Base-by-base conservation (phyloP, 2,888 invertebrate species). In the Temnothorax unifasciatus region DNA sequence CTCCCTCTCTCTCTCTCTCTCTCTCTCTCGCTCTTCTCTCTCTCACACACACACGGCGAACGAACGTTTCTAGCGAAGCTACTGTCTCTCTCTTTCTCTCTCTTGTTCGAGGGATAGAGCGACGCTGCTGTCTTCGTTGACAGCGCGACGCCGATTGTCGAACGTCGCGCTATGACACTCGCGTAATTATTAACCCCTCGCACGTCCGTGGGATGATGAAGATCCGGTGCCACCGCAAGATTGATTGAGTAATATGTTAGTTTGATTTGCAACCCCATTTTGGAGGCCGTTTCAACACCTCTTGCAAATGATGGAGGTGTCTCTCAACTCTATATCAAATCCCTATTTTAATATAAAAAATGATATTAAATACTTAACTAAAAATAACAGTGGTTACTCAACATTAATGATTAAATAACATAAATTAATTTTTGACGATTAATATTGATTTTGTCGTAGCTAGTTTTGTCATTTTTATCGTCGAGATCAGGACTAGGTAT, bases 41-140 rank as follows among this genome's bases (percentile, higher is more conserved):
- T n/a, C n/a, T n/a, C n/a, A n/a, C n/a, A n/a, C n/a, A n/a, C n/a
- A n/a, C 8, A 5, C 13, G 29, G 13, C 50, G 50, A 68, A 13
- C 61, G 54, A 59, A 4, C 29, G 15, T 3, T 9, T 75, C 61
- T 41, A 34, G 34, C 47, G 79, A 64, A 34, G 34, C 66, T 79
- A 79, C 63, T 61, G 77, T 85, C 50, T 79, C 63, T 79, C 63
- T 77, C 57, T 76, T 69, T 66, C 64, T n/a, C 34, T 79, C 69
- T 84, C 79, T 75, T 41, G 47, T 77, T 59, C 52, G 64, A 44
- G 61, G 6, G 38, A 50, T 66, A 25, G 5, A 54, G 76, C 73
- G 76, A 79, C 50, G 50, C 82, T 41, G 25, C 34, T 38, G n/a
- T 44, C 54, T 18, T n/a, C 61, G 34, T 47, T 47, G 34, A 75